phyloP scores from a whole-genome alignment of 1,140 invertebrate species.

The Holotrichia oblita region DNA sequence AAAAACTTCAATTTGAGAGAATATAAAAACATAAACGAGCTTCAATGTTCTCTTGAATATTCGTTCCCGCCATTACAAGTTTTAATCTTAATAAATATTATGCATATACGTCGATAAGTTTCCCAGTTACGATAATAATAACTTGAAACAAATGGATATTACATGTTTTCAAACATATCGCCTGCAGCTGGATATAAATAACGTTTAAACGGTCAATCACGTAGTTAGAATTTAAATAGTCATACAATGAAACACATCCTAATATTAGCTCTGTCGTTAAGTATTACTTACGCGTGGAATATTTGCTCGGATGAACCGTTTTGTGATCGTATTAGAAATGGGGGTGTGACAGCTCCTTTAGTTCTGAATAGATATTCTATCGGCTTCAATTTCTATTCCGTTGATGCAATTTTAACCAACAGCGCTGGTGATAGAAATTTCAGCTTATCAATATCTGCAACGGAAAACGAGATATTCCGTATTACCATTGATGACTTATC shows the following conservation, averaged over 20 bases:
- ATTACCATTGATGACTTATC: conserved; percentile 46
- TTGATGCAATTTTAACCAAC: neutral
- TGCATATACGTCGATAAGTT: neutral
- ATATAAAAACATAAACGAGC: too few species aligned
- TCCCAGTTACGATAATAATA: neutral
- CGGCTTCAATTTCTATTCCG: neutral
- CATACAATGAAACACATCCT: neutral
- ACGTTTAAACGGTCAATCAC: neutral
- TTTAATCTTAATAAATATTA: too few species aligned
- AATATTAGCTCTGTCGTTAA: conserved; percentile 10
- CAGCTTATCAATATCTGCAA: conserved; percentile 26
- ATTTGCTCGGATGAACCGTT: conserved; percentile 14
- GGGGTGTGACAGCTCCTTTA: neutral
- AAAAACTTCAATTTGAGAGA: too few species aligned
- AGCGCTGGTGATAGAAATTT: conserved; percentile 1
- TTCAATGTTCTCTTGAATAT: too few species aligned
- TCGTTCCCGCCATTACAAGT: too few species aligned
- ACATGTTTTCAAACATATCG: neutral
- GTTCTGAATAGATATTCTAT: neutral
- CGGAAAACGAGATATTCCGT: conserved; percentile 42
- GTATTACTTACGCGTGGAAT: neutral
- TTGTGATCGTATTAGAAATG: conserved; percentile 1
- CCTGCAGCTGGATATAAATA: neutral
- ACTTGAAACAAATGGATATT: neutral
- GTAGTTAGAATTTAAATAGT: neutral